phyloP scores from a whole-genome alignment of 2,888 invertebrate genomes.

The Tholera decimalis region DNA sequence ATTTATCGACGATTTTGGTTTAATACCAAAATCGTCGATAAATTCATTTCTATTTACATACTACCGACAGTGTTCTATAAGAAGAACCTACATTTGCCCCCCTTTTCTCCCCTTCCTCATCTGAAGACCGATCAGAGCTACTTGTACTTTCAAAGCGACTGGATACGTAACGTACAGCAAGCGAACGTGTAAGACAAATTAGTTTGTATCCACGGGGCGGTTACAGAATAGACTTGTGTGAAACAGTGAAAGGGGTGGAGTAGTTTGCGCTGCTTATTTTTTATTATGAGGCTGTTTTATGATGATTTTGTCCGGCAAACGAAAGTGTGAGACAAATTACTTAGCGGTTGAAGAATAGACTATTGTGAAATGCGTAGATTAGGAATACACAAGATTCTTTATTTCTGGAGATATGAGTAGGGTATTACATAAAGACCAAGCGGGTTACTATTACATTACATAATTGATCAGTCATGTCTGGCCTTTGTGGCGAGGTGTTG shows the following conservation, averaged over 20 bases:
- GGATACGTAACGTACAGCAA: conserved; percentile 38
- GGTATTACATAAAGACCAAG: too few relatives aligned
- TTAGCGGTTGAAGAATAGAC: too few relatives aligned
- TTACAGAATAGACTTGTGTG: conserved; percentile 37
- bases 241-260: conserved; percentile 16
- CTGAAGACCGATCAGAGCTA: conserved; percentile 15
- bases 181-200: conserved; percentile 78
- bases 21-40: background rate
- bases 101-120: conserved; percentile 2
- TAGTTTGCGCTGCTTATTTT: background rate
- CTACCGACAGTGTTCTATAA: background rate
- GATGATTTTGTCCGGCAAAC: too few relatives aligned
- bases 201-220: conserved; percentile 67
- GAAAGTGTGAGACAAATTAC: too few relatives aligned
- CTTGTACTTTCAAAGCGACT: conserved; percentile 44
- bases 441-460: too few relatives aligned
- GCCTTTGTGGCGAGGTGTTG: too few relatives aligned
- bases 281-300: too few relatives aligned
- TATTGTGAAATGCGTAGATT: too few relatives aligned
- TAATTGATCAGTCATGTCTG: too few relatives aligned
- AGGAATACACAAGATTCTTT: too few relatives aligned
- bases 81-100: conserved; percentile 4
- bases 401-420: too few relatives aligned
- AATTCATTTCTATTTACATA: background rate
- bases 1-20: too few relatives aligned